Conservation (phyloP, 2,888 invertebrate species). For the Blomia tropicalis region DNA sequence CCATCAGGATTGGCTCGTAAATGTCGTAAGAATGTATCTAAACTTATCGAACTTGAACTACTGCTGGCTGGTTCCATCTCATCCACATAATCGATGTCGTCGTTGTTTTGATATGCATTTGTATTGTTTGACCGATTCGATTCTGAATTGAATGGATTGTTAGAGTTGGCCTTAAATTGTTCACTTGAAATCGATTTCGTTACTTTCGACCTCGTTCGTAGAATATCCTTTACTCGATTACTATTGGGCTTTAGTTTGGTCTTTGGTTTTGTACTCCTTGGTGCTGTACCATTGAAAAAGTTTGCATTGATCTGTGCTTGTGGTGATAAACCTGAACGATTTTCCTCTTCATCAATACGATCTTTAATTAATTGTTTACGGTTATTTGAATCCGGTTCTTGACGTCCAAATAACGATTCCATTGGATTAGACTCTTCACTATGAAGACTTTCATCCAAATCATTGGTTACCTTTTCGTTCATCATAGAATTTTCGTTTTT, state of each 20-base stretch:
- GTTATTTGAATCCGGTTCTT: neutral
- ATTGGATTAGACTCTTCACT: neutral
- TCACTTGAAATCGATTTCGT: too few relatives aligned
- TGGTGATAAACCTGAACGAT: neutral
- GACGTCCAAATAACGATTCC: neutral
- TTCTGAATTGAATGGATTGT: too few relatives aligned
- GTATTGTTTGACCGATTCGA: neutral
- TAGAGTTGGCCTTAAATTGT: too few relatives aligned
- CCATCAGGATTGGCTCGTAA: neutral
- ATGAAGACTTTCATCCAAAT: neutral
- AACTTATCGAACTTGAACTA: neutral
- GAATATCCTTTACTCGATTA: too few relatives aligned
- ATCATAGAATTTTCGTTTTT: neutral
- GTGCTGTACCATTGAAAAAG: slow-evolving; percentile 1
- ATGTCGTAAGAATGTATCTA: neutral
- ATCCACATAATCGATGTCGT: neutral
- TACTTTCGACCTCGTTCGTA: too few relatives aligned
- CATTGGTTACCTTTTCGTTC: neutral
- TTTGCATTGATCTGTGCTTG: slow-evolving; percentile 9
- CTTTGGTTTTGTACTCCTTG: neutral
- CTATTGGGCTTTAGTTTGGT: too few relatives aligned
- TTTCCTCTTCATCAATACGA: neutral
- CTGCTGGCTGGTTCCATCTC: too few relatives aligned
- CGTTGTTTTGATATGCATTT: neutral
- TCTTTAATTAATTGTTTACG: neutral